Percentiles rank a stretch among this genome's conserved stretches.
Evolutionary conservation across 2,888 invertebrate genomes (phyloP).

Genomic region (Ariolimax columbianus): DNA sequence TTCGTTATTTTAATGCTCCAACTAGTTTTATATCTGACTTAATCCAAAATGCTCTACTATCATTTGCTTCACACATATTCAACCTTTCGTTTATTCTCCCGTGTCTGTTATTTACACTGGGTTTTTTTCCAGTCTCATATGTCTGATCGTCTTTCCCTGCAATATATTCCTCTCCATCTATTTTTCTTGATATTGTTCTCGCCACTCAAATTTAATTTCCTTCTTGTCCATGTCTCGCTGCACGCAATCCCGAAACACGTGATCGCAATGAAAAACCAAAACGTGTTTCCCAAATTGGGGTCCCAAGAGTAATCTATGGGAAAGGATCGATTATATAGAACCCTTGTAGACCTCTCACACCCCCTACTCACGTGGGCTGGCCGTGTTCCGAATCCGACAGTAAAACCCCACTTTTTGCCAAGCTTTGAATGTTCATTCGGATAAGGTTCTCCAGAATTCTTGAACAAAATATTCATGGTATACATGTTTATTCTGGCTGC

Average conservation of each 20-base stretch:
- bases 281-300: not conserved
- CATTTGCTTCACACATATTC: too few species aligned
- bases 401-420: not conserved
- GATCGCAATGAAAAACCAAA: not conserved
- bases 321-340: not conserved
- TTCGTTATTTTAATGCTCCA: too few species aligned
- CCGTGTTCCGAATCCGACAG: not conserved
- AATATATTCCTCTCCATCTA: too few species aligned
- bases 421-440: not conserved
- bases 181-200: too few species aligned
- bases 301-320: not conserved
- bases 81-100: too few species aligned
- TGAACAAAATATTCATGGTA: not conserved
- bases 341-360: not conserved
- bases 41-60: too few species aligned
- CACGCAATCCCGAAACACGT: not conserved
- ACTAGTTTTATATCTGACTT: too few species aligned
- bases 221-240: not conserved
- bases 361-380: not conserved
- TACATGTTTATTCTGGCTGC: too few species aligned
- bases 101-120: too few species aligned
- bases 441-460: not conserved
- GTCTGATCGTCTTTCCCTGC: too few species aligned
- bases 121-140: too few species aligned
- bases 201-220: too few species aligned